Evolutionary conservation across 2,113 vertebrate species (phyloP).

Genomic region (Varanus komodoensis): DNA sequence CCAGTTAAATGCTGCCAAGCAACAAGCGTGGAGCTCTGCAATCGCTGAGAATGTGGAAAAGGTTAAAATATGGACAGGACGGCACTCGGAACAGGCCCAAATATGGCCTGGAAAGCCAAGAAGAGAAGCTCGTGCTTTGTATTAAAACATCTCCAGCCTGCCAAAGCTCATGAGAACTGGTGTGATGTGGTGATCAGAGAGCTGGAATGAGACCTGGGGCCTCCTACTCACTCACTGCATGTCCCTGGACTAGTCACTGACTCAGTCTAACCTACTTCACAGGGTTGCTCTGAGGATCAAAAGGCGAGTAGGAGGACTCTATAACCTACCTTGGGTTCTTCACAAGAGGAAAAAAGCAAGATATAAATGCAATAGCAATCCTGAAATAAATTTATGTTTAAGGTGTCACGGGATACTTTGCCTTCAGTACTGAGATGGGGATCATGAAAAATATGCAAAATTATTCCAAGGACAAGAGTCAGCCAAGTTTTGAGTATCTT

Average conservation of each 20-base stretch:
- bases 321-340: too few species aligned
- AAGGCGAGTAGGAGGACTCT: too few species aligned
- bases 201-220: too few species aligned
- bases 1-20: slow-evolving; percentile 1
- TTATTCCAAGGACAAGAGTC: not conserved
- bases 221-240: too few species aligned
- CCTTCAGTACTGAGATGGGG: not conserved
- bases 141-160: not conserved
- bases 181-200: too few species aligned
- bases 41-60: not conserved
- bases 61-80: not conserved
- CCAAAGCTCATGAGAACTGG: not conserved
- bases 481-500: not conserved
- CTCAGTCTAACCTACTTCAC: too few species aligned
- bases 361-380: too few species aligned
- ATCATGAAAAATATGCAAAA: not conserved
- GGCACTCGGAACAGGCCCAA: not conserved
- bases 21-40: not conserved
- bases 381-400: not conserved
- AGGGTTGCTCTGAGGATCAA: too few species aligned
- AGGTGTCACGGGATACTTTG: not conserved
- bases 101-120: not conserved
- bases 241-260: too few species aligned
- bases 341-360: too few species aligned
- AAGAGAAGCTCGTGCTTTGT: not conserved